Evolutionary conservation across 2,113 vertebrate genomes (phyloP).

Genomic region (Burhinus oedicnemus): DNA sequence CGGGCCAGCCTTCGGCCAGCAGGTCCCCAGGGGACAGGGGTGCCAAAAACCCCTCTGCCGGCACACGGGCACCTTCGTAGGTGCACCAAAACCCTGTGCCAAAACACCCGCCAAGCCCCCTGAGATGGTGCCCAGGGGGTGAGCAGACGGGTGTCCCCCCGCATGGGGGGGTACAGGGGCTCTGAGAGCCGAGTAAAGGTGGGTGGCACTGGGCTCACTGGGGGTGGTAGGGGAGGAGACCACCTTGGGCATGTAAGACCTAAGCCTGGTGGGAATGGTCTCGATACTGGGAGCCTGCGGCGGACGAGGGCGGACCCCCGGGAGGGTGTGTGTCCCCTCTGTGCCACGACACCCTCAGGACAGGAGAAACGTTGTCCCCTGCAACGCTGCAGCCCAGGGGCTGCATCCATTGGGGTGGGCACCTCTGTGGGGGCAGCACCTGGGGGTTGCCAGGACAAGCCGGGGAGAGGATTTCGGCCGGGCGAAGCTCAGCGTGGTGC

Average conservation of each 20-base stretch:
- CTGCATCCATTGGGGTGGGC: fast-evolving
- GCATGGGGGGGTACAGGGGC: fast-evolving
- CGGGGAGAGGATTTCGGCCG: neutral
- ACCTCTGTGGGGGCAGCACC: neutral
- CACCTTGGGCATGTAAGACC: neutral
- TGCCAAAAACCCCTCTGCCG: neutral
- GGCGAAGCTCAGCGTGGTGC: neutral
- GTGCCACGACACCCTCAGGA: neutral
- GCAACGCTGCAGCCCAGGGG: no score
- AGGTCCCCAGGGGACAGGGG: neutral
- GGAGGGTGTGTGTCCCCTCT: neutral
- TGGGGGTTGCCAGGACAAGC: neutral
- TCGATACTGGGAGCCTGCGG: neutral
- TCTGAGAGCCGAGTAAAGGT: neutral
- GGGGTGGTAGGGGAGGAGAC: neutral
- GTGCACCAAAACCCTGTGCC: neutral
- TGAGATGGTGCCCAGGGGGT: neutral
- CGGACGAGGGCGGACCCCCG: neutral
- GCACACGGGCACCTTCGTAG: neutral
- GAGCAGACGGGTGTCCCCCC: neutral
- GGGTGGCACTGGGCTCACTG: neutral
- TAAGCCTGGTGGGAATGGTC: neutral
- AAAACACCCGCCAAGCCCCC: neutral
- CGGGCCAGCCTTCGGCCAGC: neutral
- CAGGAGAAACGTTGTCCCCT: neutral